Conservation (phyloP, 64 coral and sea anemone species). For the Porites lutea region DNA sequence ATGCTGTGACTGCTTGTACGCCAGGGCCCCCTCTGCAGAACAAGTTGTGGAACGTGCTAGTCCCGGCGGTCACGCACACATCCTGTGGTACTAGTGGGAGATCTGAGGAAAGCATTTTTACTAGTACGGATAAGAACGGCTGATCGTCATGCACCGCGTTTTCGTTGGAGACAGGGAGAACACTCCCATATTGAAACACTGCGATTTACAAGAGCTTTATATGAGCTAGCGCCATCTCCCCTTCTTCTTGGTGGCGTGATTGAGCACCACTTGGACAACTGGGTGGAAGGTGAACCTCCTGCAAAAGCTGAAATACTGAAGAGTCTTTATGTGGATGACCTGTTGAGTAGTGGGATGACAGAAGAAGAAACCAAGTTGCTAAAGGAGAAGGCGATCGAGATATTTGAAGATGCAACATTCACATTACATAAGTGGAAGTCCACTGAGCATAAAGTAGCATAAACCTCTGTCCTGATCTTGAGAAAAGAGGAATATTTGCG, state of each 20-base stretch:
- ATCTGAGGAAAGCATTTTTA: neutral
- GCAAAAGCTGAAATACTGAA: neutral
- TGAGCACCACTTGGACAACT: too few species aligned
- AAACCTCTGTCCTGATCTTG: neutral
- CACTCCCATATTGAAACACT: slow-evolving; percentile 25
- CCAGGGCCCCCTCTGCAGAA: neutral
- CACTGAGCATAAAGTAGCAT: neutral
- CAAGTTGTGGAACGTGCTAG: neutral
- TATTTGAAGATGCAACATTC: slow-evolving; percentile 19
- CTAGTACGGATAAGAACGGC: neutral
- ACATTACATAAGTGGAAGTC: slow-evolving; percentile 25
- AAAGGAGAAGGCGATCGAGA: slow-evolving; percentile 6
- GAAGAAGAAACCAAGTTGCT: neutral
- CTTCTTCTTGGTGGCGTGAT: slow-evolving; percentile 5
- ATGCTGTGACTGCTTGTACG: neutral
- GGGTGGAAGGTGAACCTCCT: neutral
- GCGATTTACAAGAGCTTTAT: slow-evolving; percentile 19
- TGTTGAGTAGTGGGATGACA: neutral
- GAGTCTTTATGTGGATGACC: slow-evolving; percentile 8
- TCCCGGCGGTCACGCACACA: neutral
- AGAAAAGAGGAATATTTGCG: neutral
- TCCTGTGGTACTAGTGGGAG: neutral
- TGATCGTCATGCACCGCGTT: neutral
- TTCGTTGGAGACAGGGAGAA: slow-evolving; percentile 12
- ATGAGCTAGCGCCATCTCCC: slow-evolving; percentile 35